Conservation (phyloP, 2,888 invertebrate genomes). For the Aleiodes leptofemur region DNA sequence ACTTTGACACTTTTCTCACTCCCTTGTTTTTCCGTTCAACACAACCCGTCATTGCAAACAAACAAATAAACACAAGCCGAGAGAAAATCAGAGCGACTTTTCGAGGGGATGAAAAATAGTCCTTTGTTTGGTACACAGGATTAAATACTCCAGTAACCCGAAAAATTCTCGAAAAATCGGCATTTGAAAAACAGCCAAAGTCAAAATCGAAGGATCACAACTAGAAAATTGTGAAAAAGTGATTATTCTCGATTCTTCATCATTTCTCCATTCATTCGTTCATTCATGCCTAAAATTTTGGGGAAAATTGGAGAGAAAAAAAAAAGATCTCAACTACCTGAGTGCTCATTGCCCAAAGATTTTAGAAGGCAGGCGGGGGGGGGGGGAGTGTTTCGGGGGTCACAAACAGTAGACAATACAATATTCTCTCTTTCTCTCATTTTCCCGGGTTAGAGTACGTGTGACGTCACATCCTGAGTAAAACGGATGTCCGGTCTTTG, state of each 20-base stretch:
- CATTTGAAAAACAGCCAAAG: background rate
- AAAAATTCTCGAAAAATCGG: conserved; percentile 19
- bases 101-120: background rate
- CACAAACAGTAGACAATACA: conserved; percentile 34
- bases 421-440: conserved; percentile 26
- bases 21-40: background rate
- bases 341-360: too few species aligned
- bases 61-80: background rate
- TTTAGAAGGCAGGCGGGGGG: background rate
- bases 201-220: background rate
- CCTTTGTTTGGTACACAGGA: conserved; percentile 26
- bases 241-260: too few species aligned
- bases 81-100: conserved; percentile 5
- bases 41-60: background rate
- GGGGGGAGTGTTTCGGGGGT: background rate
- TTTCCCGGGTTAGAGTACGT: conserved; percentile 40
- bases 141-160: background rate
- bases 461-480: conserved; percentile 73
- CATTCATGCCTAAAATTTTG: too few species aligned
- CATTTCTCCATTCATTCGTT: too few species aligned
- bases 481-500: conserved; percentile 73
- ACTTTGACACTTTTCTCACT: background rate
- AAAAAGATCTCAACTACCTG: too few species aligned
- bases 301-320: too few species aligned
- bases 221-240: background rate